A percentile compares a stretch with the other conserved stretches of the same genome.
These are phyloP conservation scores for Pterobdella sp. DNA, from an alignment of 2,888 invertebrate species.

Conservation along the genomic window DNA sequence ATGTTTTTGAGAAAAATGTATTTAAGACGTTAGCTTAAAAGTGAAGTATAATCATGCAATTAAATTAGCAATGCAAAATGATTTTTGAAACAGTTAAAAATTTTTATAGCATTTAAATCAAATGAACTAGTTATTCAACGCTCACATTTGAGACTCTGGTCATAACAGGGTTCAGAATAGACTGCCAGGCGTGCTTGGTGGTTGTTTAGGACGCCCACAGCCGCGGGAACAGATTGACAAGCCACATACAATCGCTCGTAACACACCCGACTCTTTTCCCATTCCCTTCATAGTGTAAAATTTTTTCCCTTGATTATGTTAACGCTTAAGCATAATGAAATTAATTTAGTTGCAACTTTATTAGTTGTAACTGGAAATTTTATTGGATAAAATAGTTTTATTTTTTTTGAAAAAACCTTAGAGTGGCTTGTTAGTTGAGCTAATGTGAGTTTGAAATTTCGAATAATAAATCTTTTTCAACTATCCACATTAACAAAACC, in stretches of 20 bases:
- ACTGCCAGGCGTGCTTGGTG: conserved; percentile 30
- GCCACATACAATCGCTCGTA: conserved; percentile 26
- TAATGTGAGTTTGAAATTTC: too few species aligned
- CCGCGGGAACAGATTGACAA: conserved; percentile 24
- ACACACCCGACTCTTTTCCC: conserved; percentile 30
- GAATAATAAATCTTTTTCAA: too few species aligned
- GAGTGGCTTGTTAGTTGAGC: too few species aligned
- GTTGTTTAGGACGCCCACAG: conserved; percentile 27
- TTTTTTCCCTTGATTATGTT: conserved; percentile 16
- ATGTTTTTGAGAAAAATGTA: too few species aligned
- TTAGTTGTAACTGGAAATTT: background rate
- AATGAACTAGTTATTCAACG: background rate
- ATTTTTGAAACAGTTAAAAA: background rate
- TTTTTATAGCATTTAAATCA: too few species aligned
- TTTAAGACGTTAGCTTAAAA: too few species aligned
- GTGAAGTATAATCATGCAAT: too few species aligned
- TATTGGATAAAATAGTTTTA: background rate
- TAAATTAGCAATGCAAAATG: background rate
- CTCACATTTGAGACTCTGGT: conserved; percentile 31
- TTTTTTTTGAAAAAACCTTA: too few species aligned
- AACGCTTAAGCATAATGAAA: background rate
- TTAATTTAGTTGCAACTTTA: background rate
- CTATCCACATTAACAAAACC: too few species aligned
- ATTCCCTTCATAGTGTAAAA: conserved; percentile 27
- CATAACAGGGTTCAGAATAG: conserved; percentile 30